Evolutionary conservation across 2,797 vertebrate genomes (phyloP), one percentile per base, ranked within the genome.

Genomic region (Urophycis tenuis): DNA sequence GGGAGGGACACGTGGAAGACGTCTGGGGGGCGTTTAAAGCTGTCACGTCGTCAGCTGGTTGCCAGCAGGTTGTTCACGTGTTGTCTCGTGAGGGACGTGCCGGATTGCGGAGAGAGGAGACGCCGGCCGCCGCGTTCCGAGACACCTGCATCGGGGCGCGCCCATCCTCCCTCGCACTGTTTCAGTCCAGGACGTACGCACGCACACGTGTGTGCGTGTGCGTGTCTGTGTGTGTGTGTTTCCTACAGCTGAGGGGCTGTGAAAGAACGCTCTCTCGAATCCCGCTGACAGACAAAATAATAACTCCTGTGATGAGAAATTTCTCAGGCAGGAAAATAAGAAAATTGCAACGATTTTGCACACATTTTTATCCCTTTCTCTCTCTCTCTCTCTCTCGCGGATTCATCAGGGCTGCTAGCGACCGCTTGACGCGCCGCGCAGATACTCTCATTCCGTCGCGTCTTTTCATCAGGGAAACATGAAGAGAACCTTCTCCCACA

Each of bases 191-290:
- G 29, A 9, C 41, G 2, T 69, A 25, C 7, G 29, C 5, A 39
- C 36, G 14, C 11, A 39, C n/a, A n/a, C n/a, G 41, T 74, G 29
- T 34, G 49, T 60, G 30, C 32, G 14, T 34, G 60, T 39, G n/a
- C 41, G 60, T 85, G 70, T 78, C 75, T 78, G 75, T 78, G 80
- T 67, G 70, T 82, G 79, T 74, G 31, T 64, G 77, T 87, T 88
- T 87, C 85, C 84, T 87, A 84, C 45, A 89, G 89, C 86, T 87
- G 86, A 83, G 75, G 64, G 81, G 83, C 82, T 36, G 39, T 14
- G 81, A 78, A 89, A 80, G 89, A 90, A 87, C 73, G 84, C 81
- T 85, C 81, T 89, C 82, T 78, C 72, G 80, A 80, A 80, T 82
- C 72, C 45, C 29, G 81, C 80, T 75, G 60, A 75, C 74, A 85